Evolutionary conservation across 2,113 vertebrate genomes (phyloP), one percentile per base, ranked within the genome.

Genomic region (Hyla sarda): DNA sequence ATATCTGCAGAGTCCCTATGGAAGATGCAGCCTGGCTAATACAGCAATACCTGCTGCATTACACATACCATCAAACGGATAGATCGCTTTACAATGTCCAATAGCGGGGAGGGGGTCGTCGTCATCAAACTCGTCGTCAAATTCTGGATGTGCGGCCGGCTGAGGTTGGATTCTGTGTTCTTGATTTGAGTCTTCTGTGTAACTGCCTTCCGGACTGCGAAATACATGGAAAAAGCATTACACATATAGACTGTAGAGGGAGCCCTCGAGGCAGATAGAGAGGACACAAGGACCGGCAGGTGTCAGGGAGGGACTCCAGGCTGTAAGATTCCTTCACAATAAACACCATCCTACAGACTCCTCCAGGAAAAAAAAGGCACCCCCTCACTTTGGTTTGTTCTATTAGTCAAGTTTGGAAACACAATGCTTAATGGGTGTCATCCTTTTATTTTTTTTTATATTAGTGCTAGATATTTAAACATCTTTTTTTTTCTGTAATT

Each of bases 121-220:
- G 11, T 99, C 98, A 71, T 99, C 98, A 88, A 99, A 99, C 81
- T 99, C 98, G 21, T 99, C 97, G n/a, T 99, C 98, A 84, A 98
- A 99, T 65, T 21, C 93, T 5, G 97, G 95, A 6, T 95, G 95
- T 58, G 95, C 90, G 0, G 93, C 93, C 0, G 96, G 94, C 60
- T 97, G 95, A 0, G 96, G 92, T 0, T 97, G 97, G 0, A 95
- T 93, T 85, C 96, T 95, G 56, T 97, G 96, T 89, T 99, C 98
- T 90, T 99, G 98, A 50, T 92, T 96, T 62, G 96, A 96, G 91
- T 99, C 98, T 13, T 99, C 98, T 0, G 97, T 99, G 88, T 99
- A 99, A 89, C 98, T 99, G 87, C 98, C 98, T 89, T 99, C 98
- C 54, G 98, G 98, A 89, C 98, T 99, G 21, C 89, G 91, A 0